Evolutionary conservation across 1,140 invertebrate species (phyloP).

Genomic region (Andricus grossulariae): DNA sequence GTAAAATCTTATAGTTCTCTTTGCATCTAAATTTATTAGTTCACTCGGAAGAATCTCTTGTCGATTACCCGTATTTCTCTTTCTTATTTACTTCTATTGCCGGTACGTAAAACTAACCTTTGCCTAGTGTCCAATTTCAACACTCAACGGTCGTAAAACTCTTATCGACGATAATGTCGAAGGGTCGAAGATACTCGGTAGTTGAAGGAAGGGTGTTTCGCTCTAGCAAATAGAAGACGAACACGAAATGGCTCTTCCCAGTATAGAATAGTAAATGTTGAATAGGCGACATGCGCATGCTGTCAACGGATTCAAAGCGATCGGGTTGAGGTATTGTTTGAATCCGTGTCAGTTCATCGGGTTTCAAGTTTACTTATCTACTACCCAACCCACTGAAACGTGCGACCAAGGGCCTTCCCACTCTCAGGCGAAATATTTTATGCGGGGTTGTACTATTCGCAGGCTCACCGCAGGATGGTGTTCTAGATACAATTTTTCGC

Average conservation of each 20-base stretch:
- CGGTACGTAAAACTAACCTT: background rate
- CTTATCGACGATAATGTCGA: slow-evolving; percentile 12
- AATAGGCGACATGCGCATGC: slow-evolving; percentile 13
- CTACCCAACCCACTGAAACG: background rate
- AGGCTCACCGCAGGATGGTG: too few species aligned
- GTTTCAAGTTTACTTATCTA: background rate
- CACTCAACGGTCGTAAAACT: slow-evolving; percentile 22
- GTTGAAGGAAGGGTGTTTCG: background rate
- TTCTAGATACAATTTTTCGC: background rate
- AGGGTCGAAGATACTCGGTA: slow-evolving; percentile 6
- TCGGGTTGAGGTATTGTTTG: slow-evolving; percentile 7
- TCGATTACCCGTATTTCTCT: slow-evolving; percentile 1
- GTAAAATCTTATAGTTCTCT: too few species aligned
- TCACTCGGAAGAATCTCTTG: background rate
- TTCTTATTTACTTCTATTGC: background rate
- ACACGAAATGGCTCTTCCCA: slow-evolving; percentile 23
- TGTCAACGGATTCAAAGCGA: background rate
- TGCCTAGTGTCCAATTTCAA: background rate
- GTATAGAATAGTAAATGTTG: slow-evolving; percentile 25
- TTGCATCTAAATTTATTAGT: too few species aligned
- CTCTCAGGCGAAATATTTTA: too few species aligned
- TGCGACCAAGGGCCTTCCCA: background rate
- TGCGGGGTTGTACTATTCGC: too few species aligned
- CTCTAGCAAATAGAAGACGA: slow-evolving; percentile 8
- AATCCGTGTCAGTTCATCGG: background rate